A percentile compares a stretch with the other conserved stretches of the same genome.
Evolutionary conservation across 2,797 vertebrate species (phyloP).

Genomic region (Falco novaeseelandiae): DNA sequence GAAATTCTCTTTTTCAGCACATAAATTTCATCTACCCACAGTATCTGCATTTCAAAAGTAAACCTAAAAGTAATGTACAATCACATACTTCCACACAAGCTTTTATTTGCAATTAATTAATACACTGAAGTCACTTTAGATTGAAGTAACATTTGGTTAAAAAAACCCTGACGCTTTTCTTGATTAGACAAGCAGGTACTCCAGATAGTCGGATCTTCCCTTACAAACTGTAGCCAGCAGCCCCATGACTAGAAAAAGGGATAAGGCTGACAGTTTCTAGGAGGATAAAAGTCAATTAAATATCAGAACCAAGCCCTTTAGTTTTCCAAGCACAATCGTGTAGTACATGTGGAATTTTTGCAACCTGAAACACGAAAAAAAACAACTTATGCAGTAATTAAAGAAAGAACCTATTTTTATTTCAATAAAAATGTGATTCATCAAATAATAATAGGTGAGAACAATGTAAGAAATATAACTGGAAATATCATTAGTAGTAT

Average conservation of each 20-base stretch:
- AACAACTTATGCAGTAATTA: not conserved
- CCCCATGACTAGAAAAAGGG: not conserved
- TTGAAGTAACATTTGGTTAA: not conserved
- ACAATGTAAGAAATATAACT: not conserved
- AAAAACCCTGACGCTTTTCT: not conserved
- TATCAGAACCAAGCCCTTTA: not conserved
- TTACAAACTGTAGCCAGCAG: not conserved
- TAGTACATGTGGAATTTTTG: not conserved
- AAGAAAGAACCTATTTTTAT: not conserved
- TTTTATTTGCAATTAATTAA: not conserved
- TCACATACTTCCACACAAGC: not conserved
- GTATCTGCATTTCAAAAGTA: not conserved
- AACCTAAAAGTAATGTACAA: not conserved
- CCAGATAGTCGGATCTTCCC: not conserved
- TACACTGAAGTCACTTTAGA: not conserved
- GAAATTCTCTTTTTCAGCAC: not conserved
- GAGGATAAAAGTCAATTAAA: not conserved
- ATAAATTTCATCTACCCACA: not conserved
- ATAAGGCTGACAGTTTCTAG: not conserved
- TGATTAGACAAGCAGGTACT: not conserved
- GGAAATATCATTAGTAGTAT: not conserved
- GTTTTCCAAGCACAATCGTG: not conserved
- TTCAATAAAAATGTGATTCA: not conserved
- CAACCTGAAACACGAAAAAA: not conserved
- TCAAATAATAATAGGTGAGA: not conserved